Evolutionary conservation across 2,113 vertebrate genomes (phyloP).

Genomic region (Pelecanus crispus): DNA sequence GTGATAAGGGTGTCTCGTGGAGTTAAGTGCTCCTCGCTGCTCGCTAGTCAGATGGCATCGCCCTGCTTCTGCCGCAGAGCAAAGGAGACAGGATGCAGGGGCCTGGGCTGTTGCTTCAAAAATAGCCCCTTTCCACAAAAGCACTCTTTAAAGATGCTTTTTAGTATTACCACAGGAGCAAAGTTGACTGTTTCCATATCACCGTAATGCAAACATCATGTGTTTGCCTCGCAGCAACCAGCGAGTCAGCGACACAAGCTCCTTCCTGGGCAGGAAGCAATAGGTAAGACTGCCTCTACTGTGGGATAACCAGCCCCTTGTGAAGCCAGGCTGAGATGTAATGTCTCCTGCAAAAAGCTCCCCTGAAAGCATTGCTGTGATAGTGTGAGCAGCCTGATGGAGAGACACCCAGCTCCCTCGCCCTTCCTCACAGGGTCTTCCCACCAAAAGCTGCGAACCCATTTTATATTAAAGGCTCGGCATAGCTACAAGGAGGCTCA

Average conservation of each 20-base stretch:
- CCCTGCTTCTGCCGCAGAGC: background rate
- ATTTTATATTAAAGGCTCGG: background rate
- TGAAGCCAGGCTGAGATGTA: background rate
- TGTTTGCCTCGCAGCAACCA: background rate
- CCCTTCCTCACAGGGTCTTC: background rate
- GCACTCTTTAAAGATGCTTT: background rate
- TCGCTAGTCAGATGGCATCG: background rate
- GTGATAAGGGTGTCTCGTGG: background rate
- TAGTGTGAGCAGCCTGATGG: background rate
- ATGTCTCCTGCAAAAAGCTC: background rate
- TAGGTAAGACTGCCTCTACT: background rate
- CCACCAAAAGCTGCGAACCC: background rate
- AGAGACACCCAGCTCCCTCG: background rate
- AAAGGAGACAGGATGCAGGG: background rate
- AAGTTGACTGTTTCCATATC: background rate
- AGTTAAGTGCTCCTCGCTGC: background rate
- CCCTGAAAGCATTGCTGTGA: background rate
- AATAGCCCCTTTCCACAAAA: background rate
- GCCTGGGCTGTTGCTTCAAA: background rate
- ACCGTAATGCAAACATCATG: background rate
- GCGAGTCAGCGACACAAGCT: background rate
- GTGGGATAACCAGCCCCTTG: background rate
- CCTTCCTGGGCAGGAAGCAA: background rate
- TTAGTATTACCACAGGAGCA: background rate
- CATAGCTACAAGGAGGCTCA: background rate